A percentile compares a stretch with the other conserved stretches of the same genome.
These are phyloP conservation scores for Athene cunicularia DNA, from an alignment of 2,113 vertebrate species.

Conservation along the genomic window DNA sequence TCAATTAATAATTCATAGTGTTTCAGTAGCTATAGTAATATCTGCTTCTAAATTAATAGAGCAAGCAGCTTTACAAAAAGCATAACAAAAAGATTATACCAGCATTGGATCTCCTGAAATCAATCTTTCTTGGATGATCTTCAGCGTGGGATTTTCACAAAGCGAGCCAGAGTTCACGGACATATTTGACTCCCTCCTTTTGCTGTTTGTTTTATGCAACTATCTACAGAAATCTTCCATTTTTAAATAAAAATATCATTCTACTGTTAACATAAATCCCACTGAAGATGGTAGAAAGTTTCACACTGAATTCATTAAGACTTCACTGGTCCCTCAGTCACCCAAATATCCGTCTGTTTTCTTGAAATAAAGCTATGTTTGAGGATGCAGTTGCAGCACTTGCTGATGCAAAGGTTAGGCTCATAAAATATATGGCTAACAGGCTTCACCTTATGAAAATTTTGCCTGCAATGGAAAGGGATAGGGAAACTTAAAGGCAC, in stretches of 20 bases:
- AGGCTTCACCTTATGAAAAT: background rate
- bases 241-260: background rate
- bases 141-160: background rate
- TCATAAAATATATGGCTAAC: background rate
- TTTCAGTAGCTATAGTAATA: background rate
- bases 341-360: background rate
- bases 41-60: background rate
- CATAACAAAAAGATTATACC: background rate
- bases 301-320: background rate
- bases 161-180: background rate
- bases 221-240: background rate
- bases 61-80: background rate
- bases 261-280: background rate
- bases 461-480: background rate
- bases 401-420: background rate
- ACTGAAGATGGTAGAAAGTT: background rate
- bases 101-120: background rate
- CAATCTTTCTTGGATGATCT: background rate
- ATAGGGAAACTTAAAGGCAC: background rate
- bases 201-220: background rate
- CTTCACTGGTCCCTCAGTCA: background rate
- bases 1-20: conserved; percentile 41
- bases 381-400: background rate
- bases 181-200: background rate
- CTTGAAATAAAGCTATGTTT: background rate